Conservation (phyloP, 2,888 invertebrate genomes). For the Limnephilus marmoratus region DNA sequence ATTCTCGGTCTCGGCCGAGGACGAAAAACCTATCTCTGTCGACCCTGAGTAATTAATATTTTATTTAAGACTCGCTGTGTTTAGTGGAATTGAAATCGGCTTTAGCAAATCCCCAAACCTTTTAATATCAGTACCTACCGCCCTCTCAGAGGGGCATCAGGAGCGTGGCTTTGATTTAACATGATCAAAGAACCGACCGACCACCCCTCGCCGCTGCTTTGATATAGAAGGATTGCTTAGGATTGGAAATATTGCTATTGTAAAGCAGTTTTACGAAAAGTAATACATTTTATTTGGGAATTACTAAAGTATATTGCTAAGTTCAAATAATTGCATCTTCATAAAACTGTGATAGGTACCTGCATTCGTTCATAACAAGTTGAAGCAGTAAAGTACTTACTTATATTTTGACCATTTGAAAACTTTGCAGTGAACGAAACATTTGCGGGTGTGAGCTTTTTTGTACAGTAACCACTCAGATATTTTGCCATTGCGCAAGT, state of each 20-base stretch:
- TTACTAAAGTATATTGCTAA: not conserved
- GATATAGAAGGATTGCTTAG: conserved; percentile 1
- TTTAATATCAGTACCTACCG: conserved; percentile 52
- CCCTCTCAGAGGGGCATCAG: conserved; percentile 53
- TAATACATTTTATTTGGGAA: not conserved
- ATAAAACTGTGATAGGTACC: not conserved
- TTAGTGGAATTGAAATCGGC: conserved; percentile 55
- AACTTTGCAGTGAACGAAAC: not conserved
- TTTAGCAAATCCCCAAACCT: conserved; percentile 60
- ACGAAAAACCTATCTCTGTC: too few relatives aligned
- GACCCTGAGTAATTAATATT: not conserved
- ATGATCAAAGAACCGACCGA: conserved; percentile 62
- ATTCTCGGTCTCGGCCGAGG: too few relatives aligned
- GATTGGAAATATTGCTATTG: conserved; percentile 12
- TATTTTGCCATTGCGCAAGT: too few relatives aligned
- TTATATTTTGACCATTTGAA: not conserved
- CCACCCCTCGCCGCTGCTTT: conserved; percentile 27
- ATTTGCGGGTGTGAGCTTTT: too few relatives aligned
- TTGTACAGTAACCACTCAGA: too few relatives aligned
- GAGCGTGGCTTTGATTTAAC: conserved; percentile 63
- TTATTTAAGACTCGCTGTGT: conserved; percentile 1
- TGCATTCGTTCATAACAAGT: not conserved
- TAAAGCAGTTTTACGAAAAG: conserved; percentile 11
- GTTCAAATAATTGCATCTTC: not conserved
- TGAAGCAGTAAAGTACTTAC: not conserved